Base-by-base conservation (phyloP, 2,888 invertebrate species). In the Crepidodera aurea region DNA sequence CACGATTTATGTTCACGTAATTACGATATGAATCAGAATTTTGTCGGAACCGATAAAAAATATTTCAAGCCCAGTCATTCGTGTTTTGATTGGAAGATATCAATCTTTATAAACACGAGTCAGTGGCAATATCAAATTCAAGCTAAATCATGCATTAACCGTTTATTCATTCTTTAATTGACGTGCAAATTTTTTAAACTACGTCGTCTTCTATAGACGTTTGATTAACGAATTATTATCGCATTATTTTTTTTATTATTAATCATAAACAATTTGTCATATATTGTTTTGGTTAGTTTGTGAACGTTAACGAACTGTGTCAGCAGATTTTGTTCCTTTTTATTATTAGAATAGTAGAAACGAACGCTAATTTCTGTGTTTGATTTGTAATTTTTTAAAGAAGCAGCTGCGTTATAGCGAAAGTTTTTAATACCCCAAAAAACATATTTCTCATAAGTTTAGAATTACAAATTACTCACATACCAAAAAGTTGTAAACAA, bases 121-220 rank as follows among this genome's bases (percentile, higher is more conserved):
- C 22, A 42, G 42, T 42, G n/a, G 42, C 10, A 18, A n/a, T 42
- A 42, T 42, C 42, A 13, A 42, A 42, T 42, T 42, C 42, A 13
- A 42, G 42, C 19, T 42, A 42, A 42, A 42, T 42, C 42, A 19
- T 42, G 42, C 42, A 19, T 42, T 42, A 42, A 42, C 8, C 16
- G 8, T 19, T 19, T 42, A 42, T 42, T 16, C 16, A 16, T 42
- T 42, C 8, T 42, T 42, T 16, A 18, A 42, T 16, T 18, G 19
- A 42, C 42, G 42, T 42, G 42, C 42, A 15, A 16, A 18, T 42
- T 42, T 42, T 42, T 42, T 7, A 4, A 29, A 29, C 15, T 19
- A 10, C 42, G 16, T 16, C 16, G 39, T 39, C 13, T 39, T 39
- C 16, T 39, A 39, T 39, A 12, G 39, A 39, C n/a, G 25, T 50